Evolutionary conservation across 23 tunicate species (phyloP).

Genomic region (Styela plicata): DNA sequence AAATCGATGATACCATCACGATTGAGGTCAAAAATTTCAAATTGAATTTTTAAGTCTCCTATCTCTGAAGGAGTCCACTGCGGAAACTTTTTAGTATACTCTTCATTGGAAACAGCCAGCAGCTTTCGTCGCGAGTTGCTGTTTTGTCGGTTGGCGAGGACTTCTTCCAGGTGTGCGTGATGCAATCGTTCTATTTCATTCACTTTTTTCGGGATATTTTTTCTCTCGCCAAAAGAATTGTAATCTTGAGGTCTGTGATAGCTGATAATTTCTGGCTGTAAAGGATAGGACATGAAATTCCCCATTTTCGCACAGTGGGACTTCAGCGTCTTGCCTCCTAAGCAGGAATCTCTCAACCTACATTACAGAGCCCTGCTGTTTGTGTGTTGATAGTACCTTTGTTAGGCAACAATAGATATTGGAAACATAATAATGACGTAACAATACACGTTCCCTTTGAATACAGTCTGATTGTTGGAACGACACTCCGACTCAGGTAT

Average conservation of each 20-base stretch:
- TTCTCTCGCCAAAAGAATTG: constrained; percentile 69
- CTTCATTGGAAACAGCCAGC: constrained; percentile 61
- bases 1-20: constrained; percentile 88
- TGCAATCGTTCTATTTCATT: constrained; percentile 77
- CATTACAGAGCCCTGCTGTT: no score
- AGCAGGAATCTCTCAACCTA: no score
- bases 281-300: constrained; percentile 70
- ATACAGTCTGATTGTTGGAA: no score
- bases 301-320: no score
- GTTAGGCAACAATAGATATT: no score
- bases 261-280: constrained; percentile 58
- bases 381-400: no score
- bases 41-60: constrained; percentile 68
- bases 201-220: constrained; percentile 53
- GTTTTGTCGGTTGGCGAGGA: constrained; percentile 45
- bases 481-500: no score
- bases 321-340: no score
- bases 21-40: constrained; percentile 76
- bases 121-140: constrained; percentile 45
- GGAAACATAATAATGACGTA: no score
- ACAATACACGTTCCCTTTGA: no score
- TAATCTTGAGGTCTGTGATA: constrained; percentile 88
- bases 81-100: constrained; percentile 70
- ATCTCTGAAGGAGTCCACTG: constrained; percentile 75
- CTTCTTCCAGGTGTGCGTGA: constrained; percentile 63